These are phyloP conservation scores for Phortica magna DNA, from an alignment of 2,888 invertebrate species.

Conservation along the genomic window DNA sequence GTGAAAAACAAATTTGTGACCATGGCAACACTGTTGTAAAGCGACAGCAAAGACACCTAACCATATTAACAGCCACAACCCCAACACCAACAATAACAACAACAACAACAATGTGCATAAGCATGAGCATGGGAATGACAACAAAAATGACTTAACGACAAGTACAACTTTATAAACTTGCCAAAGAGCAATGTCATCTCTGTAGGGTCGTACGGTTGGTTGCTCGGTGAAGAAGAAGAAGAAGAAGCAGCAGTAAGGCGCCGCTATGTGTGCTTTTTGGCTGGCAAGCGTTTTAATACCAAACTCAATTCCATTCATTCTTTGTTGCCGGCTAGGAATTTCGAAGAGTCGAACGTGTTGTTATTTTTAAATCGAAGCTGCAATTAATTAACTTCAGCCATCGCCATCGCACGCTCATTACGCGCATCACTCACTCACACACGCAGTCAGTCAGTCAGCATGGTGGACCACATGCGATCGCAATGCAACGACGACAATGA, in stretches of 20 bases:
- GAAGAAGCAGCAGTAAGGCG: constrained; percentile 45
- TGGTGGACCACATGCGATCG: constrained; percentile 66
- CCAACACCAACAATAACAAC: constrained; percentile 33
- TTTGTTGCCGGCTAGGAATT: constrained; percentile 59
- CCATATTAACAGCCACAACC: neutral
- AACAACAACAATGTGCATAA: no score
- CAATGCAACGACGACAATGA: constrained; percentile 44
- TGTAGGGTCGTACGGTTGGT: constrained; percentile 35
- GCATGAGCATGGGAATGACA: no score
- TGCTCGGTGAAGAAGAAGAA: constrained; percentile 47
- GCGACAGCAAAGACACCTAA: neutral
- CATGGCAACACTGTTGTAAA: constrained; percentile 57
- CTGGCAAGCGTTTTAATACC: constrained; percentile 20
- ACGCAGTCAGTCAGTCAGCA: constrained; percentile 50
- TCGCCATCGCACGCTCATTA: constrained; percentile 71
- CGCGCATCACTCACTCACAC: constrained; percentile 65
- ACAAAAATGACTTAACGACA: constrained; percentile 46
- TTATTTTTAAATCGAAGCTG: constrained; percentile 70
- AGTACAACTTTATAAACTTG: constrained; percentile 66
- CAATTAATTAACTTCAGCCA: constrained; percentile 71
- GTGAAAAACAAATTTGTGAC: constrained; percentile 66
- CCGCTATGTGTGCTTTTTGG: neutral
- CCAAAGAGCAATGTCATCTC: constrained; percentile 54
- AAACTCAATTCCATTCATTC: constrained; percentile 61
- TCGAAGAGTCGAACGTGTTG: constrained; percentile 63